phyloP scores from a whole-genome alignment of 2,888 invertebrate species.

The Elmis aenea region DNA sequence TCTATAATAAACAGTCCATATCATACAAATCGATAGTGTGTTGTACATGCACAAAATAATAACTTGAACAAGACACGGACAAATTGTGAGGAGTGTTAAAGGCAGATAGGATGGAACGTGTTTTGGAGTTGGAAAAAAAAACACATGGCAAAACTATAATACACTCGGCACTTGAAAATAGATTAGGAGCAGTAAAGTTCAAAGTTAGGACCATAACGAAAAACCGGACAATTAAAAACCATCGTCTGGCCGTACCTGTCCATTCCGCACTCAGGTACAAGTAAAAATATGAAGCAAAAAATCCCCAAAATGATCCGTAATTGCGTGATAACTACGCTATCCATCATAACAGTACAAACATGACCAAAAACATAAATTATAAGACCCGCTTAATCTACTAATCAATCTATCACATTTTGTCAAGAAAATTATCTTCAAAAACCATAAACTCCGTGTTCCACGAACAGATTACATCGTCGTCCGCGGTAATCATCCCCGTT shows the following conservation, averaged over 20 bases:
- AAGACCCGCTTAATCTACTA: conserved; percentile 34
- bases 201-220: conserved; percentile 17
- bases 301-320: conserved; percentile 25
- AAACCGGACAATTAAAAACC: conserved; percentile 19
- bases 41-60: no score
- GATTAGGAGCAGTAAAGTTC: conserved; percentile 26
- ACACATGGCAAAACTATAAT: conserved; percentile 17
- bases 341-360: conserved; percentile 37
- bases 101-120: no score
- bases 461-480: conserved; percentile 25
- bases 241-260: conserved; percentile 13
- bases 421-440: conserved; percentile 40
- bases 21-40: no score
- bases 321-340: conserved; percentile 38
- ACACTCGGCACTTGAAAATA: conserved; percentile 20
- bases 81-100: conserved; percentile 16
- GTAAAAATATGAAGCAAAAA: conserved; percentile 9
- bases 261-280: conserved; percentile 6
- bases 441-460: conserved; percentile 29
- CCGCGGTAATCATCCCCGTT: conserved; percentile 9
- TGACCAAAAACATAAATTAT: conserved; percentile 34
- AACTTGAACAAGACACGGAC: no score
- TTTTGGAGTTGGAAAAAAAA: no score
- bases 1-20: no score
- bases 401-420: conserved; percentile 43